Conservation (phyloP, 2,888 invertebrate species). For the Melinopterus prodromus region DNA sequence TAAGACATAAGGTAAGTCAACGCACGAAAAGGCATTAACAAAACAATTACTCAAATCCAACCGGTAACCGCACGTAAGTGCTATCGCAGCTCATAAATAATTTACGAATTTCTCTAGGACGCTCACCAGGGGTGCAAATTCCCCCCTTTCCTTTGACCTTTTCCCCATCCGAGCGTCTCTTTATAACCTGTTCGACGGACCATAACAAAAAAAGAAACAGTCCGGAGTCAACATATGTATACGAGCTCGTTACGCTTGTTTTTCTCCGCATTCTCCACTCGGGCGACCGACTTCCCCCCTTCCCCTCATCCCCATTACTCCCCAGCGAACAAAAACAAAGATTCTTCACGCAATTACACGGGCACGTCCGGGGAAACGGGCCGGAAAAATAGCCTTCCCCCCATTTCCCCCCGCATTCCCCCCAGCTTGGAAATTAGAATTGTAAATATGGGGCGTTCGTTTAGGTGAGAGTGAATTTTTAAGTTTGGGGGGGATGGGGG, state of each 20-base stretch:
- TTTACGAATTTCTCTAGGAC: constrained; percentile 10
- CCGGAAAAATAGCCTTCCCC: constrained; percentile 8
- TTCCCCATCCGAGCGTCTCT: background rate
- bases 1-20: background rate
- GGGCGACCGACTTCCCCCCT: background rate
- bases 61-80: background rate
- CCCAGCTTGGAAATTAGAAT: constrained; percentile 16
- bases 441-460: constrained; percentile 15
- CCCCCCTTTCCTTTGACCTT: background rate
- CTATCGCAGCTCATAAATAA: constrained; percentile 9
- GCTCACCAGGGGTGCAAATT: background rate
- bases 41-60: constrained; percentile 4
- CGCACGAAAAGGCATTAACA: background rate
- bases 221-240: constrained; percentile 6
- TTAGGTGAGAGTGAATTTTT: constrained; percentile 21
- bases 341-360: constrained; percentile 25
- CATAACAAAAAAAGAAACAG: background rate
- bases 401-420: background rate
- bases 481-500: constrained; percentile 5
- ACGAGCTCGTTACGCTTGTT: background rate
- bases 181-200: background rate
- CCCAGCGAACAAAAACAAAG: constrained; percentile 16
- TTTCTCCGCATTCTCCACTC: constrained; percentile 5
- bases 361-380: background rate
- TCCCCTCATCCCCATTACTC: background rate